A percentile compares a stretch with the other conserved stretches of the same genome.
Evolutionary conservation across 2,888 invertebrate genomes (phyloP).

Genomic region (Chymomyza amoena): DNA sequence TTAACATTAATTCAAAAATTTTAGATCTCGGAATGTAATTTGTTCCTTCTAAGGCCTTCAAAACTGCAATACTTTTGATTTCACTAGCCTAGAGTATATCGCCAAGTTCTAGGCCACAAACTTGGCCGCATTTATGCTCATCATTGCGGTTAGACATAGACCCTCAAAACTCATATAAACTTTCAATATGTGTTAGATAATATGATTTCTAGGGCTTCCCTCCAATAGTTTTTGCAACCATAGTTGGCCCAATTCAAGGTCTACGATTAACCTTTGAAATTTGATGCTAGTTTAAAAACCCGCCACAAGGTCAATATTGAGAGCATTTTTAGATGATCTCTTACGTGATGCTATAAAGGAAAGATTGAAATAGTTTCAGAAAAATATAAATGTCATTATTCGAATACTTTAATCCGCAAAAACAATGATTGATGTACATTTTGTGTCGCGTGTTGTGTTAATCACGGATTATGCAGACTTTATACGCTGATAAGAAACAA

Average conservation of each 20-base stretch:
- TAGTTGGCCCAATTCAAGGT: slow-evolving; percentile 3
- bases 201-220: slow-evolving; percentile 31
- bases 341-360: not conserved
- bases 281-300: not conserved
- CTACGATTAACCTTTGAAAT: slow-evolving; percentile 22
- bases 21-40: not conserved
- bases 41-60: too few species aligned
- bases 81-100: not conserved
- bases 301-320: not conserved
- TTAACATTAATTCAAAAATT: too few species aligned
- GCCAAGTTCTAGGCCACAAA: slow-evolving; percentile 21
- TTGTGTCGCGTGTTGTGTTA: not conserved
- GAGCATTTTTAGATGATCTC: not conserved
- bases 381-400: not conserved
- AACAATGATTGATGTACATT: slow-evolving; percentile 20
- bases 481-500: slow-evolving; percentile 6
- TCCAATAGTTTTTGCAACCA: not conserved
- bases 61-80: not conserved
- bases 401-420: too few species aligned
- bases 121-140: slow-evolving; percentile 15
- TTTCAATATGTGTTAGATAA: not conserved
- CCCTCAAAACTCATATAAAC: not conserved
- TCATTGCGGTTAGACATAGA: not conserved
- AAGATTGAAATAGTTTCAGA: not conserved
- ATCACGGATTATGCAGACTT: not conserved